Percentiles rank a stretch among this genome's conserved stretches.
Evolutionary conservation across 2,113 vertebrate species (phyloP).

Genomic region (Tiliqua scincoides): DNA sequence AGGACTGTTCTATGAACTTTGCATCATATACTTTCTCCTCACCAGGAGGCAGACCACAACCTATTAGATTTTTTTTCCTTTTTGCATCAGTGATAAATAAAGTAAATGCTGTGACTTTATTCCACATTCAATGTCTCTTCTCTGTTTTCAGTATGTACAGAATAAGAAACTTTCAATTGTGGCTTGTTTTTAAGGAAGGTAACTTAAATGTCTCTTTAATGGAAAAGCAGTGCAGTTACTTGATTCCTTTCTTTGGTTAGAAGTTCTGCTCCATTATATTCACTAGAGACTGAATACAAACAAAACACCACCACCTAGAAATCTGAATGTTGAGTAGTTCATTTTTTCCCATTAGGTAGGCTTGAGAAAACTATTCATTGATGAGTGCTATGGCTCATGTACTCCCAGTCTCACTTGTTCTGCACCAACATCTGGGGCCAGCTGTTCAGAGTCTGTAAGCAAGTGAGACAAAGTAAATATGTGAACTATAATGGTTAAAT

Average conservation of each 20-base stretch:
- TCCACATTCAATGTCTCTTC: background rate
- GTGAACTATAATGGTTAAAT: background rate
- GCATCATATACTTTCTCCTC: background rate
- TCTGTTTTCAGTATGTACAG: background rate
- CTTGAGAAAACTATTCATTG: background rate
- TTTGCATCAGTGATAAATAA: background rate
- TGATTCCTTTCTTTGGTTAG: background rate
- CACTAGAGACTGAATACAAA: background rate
- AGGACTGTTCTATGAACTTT: background rate
- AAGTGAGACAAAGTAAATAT: background rate
- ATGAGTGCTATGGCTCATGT: no score
- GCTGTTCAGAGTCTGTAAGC: background rate
- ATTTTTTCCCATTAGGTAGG: background rate
- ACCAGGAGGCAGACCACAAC: background rate
- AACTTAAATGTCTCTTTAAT: background rate
- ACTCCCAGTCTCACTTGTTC: background rate
- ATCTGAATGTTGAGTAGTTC: background rate
- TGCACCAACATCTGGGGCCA: background rate
- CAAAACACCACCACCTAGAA: background rate
- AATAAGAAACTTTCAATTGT: background rate
- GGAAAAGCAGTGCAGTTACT: background rate
- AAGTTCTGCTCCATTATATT: background rate
- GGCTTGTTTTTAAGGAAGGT: background rate
- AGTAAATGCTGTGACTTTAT: background rate
- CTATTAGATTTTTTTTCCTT: background rate